Evolutionary conservation across 2,888 invertebrate species (phyloP).

Genomic region (Phymatocera aterrima): DNA sequence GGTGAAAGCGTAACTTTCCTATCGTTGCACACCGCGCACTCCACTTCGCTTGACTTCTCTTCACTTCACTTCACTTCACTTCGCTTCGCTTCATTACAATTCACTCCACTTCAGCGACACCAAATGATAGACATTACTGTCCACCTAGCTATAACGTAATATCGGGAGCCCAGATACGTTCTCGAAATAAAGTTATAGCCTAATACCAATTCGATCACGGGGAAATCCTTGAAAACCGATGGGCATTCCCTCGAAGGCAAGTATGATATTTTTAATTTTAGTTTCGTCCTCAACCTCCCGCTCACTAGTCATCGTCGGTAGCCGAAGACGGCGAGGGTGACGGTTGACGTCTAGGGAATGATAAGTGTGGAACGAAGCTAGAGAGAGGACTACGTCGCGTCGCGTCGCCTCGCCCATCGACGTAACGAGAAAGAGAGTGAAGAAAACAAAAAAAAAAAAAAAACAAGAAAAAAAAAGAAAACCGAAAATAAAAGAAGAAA

Average conservation of each 20-base stretch:
- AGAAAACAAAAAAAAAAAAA: too few species aligned
- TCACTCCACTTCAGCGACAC: constrained; percentile 6
- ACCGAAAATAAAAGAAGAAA: too few species aligned
- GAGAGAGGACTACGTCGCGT: not conserved
- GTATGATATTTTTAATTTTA: not conserved
- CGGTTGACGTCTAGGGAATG: constrained; percentile 40
- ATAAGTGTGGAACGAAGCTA: constrained; percentile 33
- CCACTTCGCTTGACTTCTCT: too few species aligned
- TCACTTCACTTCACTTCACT: too few species aligned
- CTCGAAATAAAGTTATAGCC: too few species aligned
- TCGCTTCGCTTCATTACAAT: too few species aligned
- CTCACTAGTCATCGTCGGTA: not conserved
- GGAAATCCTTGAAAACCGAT: too few species aligned
- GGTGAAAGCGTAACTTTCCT: constrained; percentile 50
- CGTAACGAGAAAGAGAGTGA: too few species aligned
- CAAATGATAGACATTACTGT: not conserved
- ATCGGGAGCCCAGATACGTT: too few species aligned
- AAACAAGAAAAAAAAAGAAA: too few species aligned
- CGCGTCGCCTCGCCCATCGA: not conserved
- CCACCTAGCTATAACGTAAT: too few species aligned
- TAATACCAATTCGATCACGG: too few species aligned
- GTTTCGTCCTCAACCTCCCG: constrained; percentile 4
- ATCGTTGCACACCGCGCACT: not conserved
- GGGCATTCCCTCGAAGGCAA: not conserved
- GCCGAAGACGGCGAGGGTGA: constrained; percentile 10